phyloP scores from a whole-genome alignment of 2,797 vertebrate genomes.

The Cyprinodon diabolis region DNA sequence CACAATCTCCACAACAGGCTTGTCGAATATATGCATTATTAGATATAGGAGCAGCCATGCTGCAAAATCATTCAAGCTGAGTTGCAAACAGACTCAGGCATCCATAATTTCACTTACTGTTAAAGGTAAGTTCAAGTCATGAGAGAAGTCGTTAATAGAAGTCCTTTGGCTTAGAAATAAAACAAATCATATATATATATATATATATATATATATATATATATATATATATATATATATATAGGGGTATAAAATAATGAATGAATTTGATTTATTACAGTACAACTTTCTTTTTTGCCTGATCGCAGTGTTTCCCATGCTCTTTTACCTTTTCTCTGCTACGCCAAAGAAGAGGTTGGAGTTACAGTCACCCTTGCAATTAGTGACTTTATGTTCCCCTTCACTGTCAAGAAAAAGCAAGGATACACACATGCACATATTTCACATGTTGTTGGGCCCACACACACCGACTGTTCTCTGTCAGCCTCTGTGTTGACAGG shows the following conservation, averaged over 20 bases:
- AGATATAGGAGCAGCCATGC: background rate
- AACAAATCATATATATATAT: background rate
- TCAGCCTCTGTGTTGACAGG: constrained; percentile 58
- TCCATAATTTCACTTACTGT: background rate
- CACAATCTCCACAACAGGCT: no score
- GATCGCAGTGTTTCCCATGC: constrained; percentile 14
- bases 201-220: no score
- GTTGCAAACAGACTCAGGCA: background rate
- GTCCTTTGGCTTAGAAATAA: background rate
- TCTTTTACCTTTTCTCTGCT: no score
- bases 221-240: no score
- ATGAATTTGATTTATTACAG: no score
- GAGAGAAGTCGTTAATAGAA: background rate
- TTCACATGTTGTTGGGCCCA: constrained; percentile 7
- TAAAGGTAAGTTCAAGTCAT: background rate
- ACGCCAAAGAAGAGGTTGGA: constrained; percentile 54
- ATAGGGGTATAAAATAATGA: no score
- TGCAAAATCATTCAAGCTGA: background rate
- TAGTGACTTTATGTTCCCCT: constrained; percentile 72
- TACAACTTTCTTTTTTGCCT: constrained; percentile 18
- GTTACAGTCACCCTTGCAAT: constrained; percentile 73
- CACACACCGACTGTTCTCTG: constrained; percentile 32
- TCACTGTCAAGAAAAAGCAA: constrained; percentile 63
- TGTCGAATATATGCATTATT: no score
- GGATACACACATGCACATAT: constrained; percentile 36